Evolutionary conservation across 2,888 invertebrate genomes (phyloP).

Genomic region (Leucophora obtusa): DNA sequence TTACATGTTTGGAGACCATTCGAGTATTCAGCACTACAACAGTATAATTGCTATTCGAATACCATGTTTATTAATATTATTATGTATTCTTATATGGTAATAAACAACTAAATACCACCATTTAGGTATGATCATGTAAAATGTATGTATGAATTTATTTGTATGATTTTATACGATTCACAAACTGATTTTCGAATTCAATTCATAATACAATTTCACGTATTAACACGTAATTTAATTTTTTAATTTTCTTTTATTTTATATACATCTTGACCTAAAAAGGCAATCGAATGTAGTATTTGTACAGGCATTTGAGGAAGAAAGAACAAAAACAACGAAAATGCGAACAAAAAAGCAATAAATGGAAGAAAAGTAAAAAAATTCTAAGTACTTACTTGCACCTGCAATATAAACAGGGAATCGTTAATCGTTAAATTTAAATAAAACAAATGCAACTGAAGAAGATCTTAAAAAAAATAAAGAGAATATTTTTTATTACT

Average conservation of each 20-base stretch:
- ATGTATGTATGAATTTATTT: constrained; percentile 26
- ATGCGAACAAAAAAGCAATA: constrained; percentile 4
- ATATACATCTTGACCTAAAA: constrained; percentile 57
- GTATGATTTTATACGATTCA: constrained; percentile 25
- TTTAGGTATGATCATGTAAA: constrained; percentile 46
- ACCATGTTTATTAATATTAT: constrained; percentile 42
- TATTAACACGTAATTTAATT: constrained; percentile 37
- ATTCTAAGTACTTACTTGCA: constrained; percentile 51
- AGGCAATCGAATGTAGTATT: constrained; percentile 25
- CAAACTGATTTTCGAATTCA: constrained; percentile 9
- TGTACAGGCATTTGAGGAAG: constrained; percentile 17
- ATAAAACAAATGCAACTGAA: constrained; percentile 36
- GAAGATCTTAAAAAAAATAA: background rate
- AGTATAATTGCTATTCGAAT: constrained; percentile 26
- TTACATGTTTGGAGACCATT: constrained; percentile 24
- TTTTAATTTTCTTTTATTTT: constrained; percentile 15
- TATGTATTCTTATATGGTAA: constrained; percentile 48
- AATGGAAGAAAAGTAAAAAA: constrained; percentile 9
- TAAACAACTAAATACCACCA: constrained; percentile 44
- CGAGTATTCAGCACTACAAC: background rate
- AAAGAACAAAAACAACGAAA: background rate
- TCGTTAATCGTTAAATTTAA: constrained; percentile 38
- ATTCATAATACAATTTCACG: constrained; percentile 15
- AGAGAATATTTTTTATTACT: background rate
- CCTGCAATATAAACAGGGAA: constrained; percentile 53